Evolutionary conservation across 2,113 vertebrate genomes (phyloP).

Genomic region (Mormyrus iriodes): DNA sequence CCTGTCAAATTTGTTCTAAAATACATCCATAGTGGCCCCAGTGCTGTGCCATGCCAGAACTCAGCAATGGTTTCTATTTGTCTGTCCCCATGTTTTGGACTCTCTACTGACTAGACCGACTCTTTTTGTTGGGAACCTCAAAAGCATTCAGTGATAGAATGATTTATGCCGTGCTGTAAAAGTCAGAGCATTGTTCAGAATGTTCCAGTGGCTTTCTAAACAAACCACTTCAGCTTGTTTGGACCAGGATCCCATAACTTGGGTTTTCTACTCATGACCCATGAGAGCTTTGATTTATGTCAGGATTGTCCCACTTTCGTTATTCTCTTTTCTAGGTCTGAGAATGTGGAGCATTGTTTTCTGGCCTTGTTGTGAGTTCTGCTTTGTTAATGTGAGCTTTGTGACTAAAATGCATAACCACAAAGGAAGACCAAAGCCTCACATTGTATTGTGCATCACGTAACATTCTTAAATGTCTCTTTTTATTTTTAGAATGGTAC

Average conservation of each 20-base stretch:
- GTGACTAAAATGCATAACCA: background rate
- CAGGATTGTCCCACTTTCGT: background rate
- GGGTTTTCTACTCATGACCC: background rate
- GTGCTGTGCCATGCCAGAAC: background rate
- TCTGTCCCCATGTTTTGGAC: background rate
- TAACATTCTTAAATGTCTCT: background rate
- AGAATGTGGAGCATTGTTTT: constrained; percentile 8
- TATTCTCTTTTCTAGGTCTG: constrained; percentile 5
- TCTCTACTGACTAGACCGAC: background rate
- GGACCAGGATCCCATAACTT: background rate
- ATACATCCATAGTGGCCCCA: background rate
- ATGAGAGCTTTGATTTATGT: background rate
- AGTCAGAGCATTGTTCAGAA: background rate
- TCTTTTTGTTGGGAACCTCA: background rate
- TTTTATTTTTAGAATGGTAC: background rate
- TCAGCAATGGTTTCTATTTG: background rate
- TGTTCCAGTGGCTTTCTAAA: background rate
- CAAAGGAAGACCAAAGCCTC: background rate
- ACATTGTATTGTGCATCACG: background rate
- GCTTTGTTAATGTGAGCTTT: background rate
- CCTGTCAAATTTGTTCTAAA: background rate
- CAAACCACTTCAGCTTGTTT: background rate
- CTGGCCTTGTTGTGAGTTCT: background rate
- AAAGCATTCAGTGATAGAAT: background rate
- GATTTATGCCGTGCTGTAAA: background rate